Conservation (phyloP, 2,797 vertebrate species). For the Pyrocephalus nanus region DNA sequence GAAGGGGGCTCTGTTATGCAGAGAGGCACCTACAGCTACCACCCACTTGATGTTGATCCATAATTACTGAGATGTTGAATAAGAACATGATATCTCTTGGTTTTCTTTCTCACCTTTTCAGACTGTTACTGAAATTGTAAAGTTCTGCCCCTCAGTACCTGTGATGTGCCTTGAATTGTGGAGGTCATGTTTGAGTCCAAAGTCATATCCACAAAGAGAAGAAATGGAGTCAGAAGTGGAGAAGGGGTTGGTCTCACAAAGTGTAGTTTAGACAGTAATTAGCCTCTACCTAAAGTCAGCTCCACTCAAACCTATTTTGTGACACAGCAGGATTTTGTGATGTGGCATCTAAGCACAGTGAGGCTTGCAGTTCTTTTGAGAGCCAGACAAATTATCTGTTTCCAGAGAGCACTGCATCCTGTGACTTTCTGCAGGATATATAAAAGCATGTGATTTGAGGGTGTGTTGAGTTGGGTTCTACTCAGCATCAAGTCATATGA, state of each 20-base stretch:
- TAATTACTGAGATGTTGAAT: background rate
- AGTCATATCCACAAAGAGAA: background rate
- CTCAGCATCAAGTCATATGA: conserved; percentile 30
- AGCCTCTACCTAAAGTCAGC: background rate
- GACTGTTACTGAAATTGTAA: background rate
- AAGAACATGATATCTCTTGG: background rate
- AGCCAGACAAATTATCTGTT: background rate
- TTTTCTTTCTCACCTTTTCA: background rate
- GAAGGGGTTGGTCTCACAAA: background rate
- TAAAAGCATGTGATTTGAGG: conserved; percentile 48
- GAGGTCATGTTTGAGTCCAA: background rate
- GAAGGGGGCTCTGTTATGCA: background rate
- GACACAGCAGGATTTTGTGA: background rate
- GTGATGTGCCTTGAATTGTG: background rate
- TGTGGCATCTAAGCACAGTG: background rate
- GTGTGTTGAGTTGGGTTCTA: background rate
- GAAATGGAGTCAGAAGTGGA: background rate
- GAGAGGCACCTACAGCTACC: background rate
- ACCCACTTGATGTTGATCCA: background rate
- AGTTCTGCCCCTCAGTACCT: background rate
- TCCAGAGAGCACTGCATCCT: background rate
- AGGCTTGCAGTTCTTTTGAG: background rate
- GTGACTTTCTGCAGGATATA: conserved; percentile 44
- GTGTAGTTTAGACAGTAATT: background rate
- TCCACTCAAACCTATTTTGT: background rate